phyloP scores from a whole-genome alignment of 2,113 vertebrate species.

The Amphilophus citrinellus region DNA sequence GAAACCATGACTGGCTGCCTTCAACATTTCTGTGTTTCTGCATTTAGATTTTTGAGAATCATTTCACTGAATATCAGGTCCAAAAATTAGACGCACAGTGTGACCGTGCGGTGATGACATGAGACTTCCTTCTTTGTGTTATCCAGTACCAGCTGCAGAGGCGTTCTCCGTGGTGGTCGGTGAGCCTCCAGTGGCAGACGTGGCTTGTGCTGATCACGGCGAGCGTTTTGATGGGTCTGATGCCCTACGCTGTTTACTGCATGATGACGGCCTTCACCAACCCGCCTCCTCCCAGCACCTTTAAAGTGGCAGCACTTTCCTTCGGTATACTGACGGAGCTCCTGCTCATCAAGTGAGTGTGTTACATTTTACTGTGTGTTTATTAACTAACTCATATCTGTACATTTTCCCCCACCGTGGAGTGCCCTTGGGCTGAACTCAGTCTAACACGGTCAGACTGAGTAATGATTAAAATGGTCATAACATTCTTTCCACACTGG shows the following conservation, averaged over 20 bases:
- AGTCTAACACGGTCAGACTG: slow-evolving; percentile 21
- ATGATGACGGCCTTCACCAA: slow-evolving; percentile 62
- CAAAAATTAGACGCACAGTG: not conserved
- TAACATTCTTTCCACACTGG: not conserved
- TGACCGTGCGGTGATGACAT: not conserved
- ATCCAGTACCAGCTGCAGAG: slow-evolving; percentile 75
- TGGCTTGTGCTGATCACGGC: slow-evolving; percentile 23
- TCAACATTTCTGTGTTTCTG: not conserved
- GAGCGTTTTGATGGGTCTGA: slow-evolving; percentile 34
- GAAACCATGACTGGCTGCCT: not conserved
- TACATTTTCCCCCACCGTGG: not conserved
- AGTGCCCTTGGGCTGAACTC: slow-evolving; percentile 35
- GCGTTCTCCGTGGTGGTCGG: slow-evolving; percentile 55
- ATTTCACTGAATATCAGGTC: too few relatives aligned
- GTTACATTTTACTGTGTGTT: slow-evolving; percentile 71
- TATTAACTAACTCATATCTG: slow-evolving; percentile 11
- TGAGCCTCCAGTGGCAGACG: slow-evolving; percentile 68
- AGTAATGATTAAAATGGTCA: slow-evolving; percentile 13
- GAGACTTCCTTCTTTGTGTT: not conserved
- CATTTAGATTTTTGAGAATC: not conserved
- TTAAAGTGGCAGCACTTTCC: slow-evolving; percentile 67
- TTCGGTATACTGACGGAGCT: slow-evolving; percentile 61
- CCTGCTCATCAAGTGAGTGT: slow-evolving; percentile 73
- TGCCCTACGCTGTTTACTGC: slow-evolving; percentile 64
- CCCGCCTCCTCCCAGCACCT: slow-evolving; percentile 51